Percentiles rank a stretch among this genome's conserved stretches.
Conservation (phyloP, 2,113 vertebrate species). For the Varanus komodoensis region DNA sequence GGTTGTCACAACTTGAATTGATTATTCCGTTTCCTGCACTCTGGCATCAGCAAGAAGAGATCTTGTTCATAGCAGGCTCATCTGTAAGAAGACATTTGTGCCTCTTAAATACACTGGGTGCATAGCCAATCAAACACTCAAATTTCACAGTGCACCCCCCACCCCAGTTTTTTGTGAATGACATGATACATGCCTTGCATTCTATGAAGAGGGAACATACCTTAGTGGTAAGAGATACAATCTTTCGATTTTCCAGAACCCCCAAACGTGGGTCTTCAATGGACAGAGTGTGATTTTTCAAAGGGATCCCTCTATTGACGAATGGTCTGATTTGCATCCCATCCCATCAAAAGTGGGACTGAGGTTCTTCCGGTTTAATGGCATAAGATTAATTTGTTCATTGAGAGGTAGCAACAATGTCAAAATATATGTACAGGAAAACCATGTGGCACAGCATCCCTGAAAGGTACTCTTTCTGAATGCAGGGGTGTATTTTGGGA, state of each 20-base stretch:
- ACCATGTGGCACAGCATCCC: too few species aligned
- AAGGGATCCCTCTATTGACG: constrained; percentile 34
- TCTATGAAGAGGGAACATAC: neutral
- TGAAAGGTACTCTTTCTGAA: neutral
- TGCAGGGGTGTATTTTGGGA: neutral
- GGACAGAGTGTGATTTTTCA: neutral
- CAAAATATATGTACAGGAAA: neutral
- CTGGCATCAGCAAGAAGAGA: too few species aligned
- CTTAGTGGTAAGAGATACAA: neutral
- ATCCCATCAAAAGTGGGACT: neutral
- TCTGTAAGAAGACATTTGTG: neutral
- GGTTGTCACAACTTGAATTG: too few species aligned
- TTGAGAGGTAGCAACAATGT: neutral
- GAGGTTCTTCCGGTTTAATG: neutral
- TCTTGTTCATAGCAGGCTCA: neutral
- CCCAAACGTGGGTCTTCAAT: neutral
- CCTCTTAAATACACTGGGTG: neutral
- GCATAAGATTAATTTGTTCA: too few species aligned
- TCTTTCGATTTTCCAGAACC: neutral
- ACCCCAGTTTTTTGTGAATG: neutral
- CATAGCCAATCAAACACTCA: constrained; percentile 3
- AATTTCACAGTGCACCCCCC: neutral
- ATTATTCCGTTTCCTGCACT: too few species aligned
- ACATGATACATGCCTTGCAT: neutral
- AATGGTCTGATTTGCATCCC: neutral